phyloP scores from a whole-genome alignment of 1,140 invertebrate species.

The Brachionus koreanus region DNA sequence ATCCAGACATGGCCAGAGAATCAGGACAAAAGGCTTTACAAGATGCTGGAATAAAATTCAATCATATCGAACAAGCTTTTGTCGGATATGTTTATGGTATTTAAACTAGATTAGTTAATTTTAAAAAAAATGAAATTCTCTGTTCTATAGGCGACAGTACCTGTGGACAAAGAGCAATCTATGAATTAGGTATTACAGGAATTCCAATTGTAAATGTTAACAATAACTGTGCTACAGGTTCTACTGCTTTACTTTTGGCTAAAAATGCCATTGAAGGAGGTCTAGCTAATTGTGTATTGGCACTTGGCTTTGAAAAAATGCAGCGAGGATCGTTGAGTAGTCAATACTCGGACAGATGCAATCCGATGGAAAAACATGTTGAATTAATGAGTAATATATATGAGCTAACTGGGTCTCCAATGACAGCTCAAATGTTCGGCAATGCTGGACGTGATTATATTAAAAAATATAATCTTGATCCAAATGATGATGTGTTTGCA shows the following conservation, averaged over 20 bases:
- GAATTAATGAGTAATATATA: conserved; percentile 75
- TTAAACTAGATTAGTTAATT: conserved; percentile 39
- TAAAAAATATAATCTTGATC: conserved; percentile 75
- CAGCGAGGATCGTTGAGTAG: conserved; percentile 77
- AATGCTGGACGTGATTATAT: conserved; percentile 94
- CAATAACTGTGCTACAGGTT: conserved; percentile 95
- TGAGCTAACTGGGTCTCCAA: conserved; percentile 73
- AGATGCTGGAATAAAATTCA: conserved; percentile 78
- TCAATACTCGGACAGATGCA: conserved; percentile 79
- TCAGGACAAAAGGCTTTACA: conserved; percentile 77
- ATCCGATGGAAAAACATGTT: conserved; percentile 88
- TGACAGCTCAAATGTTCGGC: conserved; percentile 91
- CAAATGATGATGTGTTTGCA: conserved; percentile 75
- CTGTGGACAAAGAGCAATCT: conserved; percentile 86
- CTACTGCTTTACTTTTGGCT: conserved; percentile 80
- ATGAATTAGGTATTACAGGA: conserved; percentile 89
- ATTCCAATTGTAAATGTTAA: conserved; percentile 96
- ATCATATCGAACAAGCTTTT: conserved; percentile 77
- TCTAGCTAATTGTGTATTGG: conserved; percentile 74
- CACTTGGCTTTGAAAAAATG: conserved; percentile 98
- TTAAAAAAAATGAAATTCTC: neutral
- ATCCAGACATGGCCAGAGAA: conserved; percentile 89
- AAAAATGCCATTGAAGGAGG: conserved; percentile 83
- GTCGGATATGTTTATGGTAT: conserved; percentile 89
- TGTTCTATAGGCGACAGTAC: conserved; percentile 75